Evolutionary conservation across 2,888 invertebrate species (phyloP).

Genomic region (Piscicola geometra): DNA sequence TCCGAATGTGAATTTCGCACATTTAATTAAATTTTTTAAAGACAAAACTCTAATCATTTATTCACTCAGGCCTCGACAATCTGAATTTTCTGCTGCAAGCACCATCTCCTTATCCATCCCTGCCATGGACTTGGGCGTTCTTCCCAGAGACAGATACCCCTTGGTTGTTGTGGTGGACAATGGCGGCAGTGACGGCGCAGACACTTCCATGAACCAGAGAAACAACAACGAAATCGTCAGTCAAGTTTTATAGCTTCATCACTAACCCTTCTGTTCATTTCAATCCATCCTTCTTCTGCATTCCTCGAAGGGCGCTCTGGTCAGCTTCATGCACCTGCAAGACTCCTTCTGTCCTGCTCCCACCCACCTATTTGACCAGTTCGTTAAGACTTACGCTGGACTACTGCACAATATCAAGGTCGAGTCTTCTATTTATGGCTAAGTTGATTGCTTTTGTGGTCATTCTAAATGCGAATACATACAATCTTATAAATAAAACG

Average conservation of each 20-base stretch:
- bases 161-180: conserved; percentile 43
- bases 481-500: background rate
- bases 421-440: conserved; percentile 45
- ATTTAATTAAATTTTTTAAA: background rate
- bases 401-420: conserved; percentile 78
- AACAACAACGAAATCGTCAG: background rate
- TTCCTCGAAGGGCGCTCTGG: conserved; percentile 68
- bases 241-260: background rate
- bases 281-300: too few relatives aligned
- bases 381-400: conserved; percentile 77
- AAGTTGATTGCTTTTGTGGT: background rate
- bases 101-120: background rate
- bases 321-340: conserved; percentile 76
- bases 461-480: background rate
- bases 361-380: conserved; percentile 77
- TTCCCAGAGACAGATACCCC: conserved; percentile 47
- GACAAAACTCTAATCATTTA: background rate
- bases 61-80: background rate
- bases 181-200: background rate
- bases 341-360: conserved; percentile 74
- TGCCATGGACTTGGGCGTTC: conserved; percentile 42
- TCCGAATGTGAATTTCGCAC: background rate
- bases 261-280: too few relatives aligned
- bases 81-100: background rate
- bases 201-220: background rate